Evolutionary conservation across 2,888 invertebrate species (phyloP).

Genomic region (Eupithecia dodoneata): DNA sequence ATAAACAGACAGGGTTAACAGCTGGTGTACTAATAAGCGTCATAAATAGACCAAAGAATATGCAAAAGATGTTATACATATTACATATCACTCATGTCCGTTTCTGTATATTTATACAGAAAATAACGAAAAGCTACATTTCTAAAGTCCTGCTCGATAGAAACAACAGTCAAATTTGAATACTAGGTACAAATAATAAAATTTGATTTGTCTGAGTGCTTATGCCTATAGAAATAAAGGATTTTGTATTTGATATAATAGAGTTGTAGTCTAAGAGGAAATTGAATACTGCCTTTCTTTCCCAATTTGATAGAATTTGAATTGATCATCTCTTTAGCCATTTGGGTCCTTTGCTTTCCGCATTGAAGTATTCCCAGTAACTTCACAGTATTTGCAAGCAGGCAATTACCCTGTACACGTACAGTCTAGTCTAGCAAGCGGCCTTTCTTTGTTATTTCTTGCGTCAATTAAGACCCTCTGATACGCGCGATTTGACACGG

Average conservation of each 20-base stretch:
- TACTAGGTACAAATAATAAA: too few species aligned
- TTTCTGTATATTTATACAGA: too few species aligned
- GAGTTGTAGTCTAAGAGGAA: neutral
- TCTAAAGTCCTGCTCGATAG: neutral
- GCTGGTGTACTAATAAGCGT: neutral
- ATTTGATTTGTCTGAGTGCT: too few species aligned
- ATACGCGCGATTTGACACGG: conserved; percentile 34
- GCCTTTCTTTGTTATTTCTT: conserved; percentile 39
- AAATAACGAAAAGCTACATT: neutral
- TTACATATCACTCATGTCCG: neutral
- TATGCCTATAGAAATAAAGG: too few species aligned
- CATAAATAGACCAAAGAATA: neutral
- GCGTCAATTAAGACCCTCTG: conserved; percentile 37
- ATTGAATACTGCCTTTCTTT: neutral
- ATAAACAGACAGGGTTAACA: neutral
- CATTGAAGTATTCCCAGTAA: neutral
- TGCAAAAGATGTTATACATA: neutral
- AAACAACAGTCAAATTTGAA: neutral
- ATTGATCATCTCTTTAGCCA: neutral
- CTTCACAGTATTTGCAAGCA: neutral
- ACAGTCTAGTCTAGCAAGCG: conserved; percentile 11
- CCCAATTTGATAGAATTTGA: neutral
- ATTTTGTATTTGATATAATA: neutral
- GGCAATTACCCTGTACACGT: neutral
- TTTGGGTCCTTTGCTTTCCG: neutral